Evolutionary conservation across 1,140 invertebrate species (phyloP), one percentile per base, ranked within the genome.

Genomic region (Zaprionus lachaisei): DNA sequence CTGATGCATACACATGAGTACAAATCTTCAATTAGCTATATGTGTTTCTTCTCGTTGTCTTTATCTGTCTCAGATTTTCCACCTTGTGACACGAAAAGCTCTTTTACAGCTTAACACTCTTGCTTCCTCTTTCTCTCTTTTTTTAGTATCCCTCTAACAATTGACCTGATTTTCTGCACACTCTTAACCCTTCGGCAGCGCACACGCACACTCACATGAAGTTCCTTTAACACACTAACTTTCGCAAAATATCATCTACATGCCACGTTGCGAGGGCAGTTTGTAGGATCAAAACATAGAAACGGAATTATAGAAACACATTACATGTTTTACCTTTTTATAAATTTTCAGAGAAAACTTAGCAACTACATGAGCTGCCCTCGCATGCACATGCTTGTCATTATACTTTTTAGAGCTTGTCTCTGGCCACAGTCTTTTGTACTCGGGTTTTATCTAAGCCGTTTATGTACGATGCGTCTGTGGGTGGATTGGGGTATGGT

Each of bases 131-230:
- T 62, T 62, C 78, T 77, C 70, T 70, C 47, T 70, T 83, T 83
- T 83, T 80, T 74, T 72, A 77, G 66, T 68, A 74, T 81, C 75
- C 79, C 79, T 86, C 79, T 47, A 83, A 90, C 85, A 90, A 89
- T 90, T 89, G 85, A 89, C 84, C 84, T 89, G 85, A 89, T 89
- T 89, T 75, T 81, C 54, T 74, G 57, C 66, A 85, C 72, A 69
- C 87, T 84, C 68, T 80, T 85, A 90, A 90, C 85, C 85, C 85
- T 90, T 89, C 81, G 85, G 81, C 78, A 77, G 61, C 62, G 47
- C 77, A 47, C 34, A 64, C 38, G 17, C 22, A 24, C 68, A 54
- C 44, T 34, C 49, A 66, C 20, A 5, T 38, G 61, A 37, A 69
- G 60, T 28, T 44, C 11, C 47, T 63, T 57, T 51, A 62, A 49